Evolutionary conservation across 2,113 vertebrate species (phyloP).

Genomic region (Theristicus caerulescens): DNA sequence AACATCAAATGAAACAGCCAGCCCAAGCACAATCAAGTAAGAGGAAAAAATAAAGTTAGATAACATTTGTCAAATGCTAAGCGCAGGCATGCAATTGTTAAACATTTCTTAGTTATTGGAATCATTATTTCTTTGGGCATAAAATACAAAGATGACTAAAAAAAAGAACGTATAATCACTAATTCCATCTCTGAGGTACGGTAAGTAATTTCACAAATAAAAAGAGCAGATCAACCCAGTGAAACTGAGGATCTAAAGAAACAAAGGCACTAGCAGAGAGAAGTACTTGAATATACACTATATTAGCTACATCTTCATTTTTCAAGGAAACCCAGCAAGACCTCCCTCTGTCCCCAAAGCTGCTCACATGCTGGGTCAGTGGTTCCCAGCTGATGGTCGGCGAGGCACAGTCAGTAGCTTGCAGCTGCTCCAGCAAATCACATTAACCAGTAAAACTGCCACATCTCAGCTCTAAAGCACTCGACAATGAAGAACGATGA

Average conservation of each 20-base stretch:
- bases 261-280: not conserved
- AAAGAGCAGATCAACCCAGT: not conserved
- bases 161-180: not conserved
- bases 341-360: not conserved
- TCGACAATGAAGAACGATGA: fast-evolving
- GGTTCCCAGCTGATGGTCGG: fast-evolving
- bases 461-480: not conserved
- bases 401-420: not conserved
- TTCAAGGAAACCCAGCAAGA: not conserved
- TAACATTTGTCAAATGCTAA: not conserved
- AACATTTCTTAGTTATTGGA: not conserved
- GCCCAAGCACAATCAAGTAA: not conserved
- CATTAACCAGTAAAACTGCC: not conserved
- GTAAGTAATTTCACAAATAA: not conserved
- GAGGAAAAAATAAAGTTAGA: not conserved
- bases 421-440: not conserved
- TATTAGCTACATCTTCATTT: not conserved
- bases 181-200: not conserved
- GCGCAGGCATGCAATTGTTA: not conserved
- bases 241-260: not conserved
- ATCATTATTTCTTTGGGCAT: not conserved
- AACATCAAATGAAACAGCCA: not conserved
- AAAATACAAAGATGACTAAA: not conserved
- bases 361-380: not conserved
- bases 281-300: not conserved